Conservation (phyloP, 2,888 invertebrate genomes). For the Tinea trinotella region DNA sequence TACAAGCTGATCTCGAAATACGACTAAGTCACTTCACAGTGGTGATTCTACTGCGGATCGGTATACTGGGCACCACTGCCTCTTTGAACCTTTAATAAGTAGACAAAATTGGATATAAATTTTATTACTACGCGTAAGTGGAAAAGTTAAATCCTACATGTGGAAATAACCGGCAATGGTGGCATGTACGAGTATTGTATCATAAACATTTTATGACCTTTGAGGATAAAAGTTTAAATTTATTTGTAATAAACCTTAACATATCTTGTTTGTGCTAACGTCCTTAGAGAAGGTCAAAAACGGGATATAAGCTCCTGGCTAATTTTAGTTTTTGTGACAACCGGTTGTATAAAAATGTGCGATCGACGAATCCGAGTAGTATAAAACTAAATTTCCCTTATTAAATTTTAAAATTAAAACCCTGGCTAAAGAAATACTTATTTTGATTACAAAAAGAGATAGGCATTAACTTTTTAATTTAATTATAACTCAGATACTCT, state of each 20-base stretch:
- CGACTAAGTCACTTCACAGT: no score
- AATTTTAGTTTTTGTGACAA: constrained; percentile 2
- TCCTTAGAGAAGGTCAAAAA: constrained; percentile 8
- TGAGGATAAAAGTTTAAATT: background rate
- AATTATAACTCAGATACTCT: no score
- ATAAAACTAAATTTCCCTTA: background rate
- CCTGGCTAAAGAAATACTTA: no score
- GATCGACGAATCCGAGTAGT: background rate
- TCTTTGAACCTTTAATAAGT: no score
- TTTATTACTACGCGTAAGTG: background rate
- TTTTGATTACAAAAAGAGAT: no score
- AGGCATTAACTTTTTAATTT: no score
- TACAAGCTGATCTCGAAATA: no score
- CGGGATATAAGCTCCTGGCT: background rate
- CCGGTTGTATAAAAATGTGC: background rate
- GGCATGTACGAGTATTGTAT: no score
- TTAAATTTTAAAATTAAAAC: no score
- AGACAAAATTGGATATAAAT: background rate
- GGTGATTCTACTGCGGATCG: no score
- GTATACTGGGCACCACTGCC: no score
- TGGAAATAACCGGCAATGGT: background rate
- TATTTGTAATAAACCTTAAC: background rate
- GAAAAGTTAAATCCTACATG: background rate
- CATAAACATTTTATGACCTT: background rate
- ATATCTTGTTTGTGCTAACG: background rate